A percentile compares a stretch with the other conserved stretches of the same genome.
Evolutionary conservation across 2,113 vertebrate genomes (phyloP).

Genomic region (Micromys minutus): DNA sequence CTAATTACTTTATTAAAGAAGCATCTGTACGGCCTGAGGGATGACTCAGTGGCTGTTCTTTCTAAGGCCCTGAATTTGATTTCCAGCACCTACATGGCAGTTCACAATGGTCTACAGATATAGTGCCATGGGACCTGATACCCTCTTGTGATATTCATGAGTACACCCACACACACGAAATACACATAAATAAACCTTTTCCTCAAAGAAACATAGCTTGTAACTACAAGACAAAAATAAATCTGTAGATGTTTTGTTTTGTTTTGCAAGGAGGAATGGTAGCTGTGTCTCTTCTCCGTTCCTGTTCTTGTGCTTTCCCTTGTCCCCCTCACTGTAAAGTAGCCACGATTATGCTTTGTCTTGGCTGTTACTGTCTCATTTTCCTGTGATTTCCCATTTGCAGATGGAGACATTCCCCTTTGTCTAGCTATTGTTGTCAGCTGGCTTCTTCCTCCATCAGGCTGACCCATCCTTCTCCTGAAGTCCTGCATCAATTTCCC

Average conservation of each 20-base stretch:
- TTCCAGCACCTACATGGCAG: background rate
- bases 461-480: conserved; percentile 35
- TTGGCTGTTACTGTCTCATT: conserved; percentile 56
- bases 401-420: conserved; percentile 45
- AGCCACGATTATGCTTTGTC: conserved; percentile 63
- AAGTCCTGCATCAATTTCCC: conserved; percentile 62
- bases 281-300: background rate
- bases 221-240: background rate
- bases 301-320: background rate
- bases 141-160: background rate
- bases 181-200: background rate
- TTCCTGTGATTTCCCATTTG: conserved; percentile 67
- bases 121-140: background rate
- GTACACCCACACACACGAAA: background rate
- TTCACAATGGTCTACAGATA: background rate
- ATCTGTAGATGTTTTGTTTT: background rate
- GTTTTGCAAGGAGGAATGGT: background rate
- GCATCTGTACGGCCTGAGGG: background rate
- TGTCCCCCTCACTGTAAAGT: conserved; percentile 51
- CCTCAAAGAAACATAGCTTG: background rate
- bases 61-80: background rate
- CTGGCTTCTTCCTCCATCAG: conserved; percentile 56
- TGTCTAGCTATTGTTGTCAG: conserved; percentile 63
- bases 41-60: background rate
- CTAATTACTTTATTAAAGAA: conserved; percentile 28